Evolutionary conservation across 2,113 vertebrate genomes (phyloP), one percentile per base, ranked within the genome.

Genomic region (Talpa occidentalis): DNA sequence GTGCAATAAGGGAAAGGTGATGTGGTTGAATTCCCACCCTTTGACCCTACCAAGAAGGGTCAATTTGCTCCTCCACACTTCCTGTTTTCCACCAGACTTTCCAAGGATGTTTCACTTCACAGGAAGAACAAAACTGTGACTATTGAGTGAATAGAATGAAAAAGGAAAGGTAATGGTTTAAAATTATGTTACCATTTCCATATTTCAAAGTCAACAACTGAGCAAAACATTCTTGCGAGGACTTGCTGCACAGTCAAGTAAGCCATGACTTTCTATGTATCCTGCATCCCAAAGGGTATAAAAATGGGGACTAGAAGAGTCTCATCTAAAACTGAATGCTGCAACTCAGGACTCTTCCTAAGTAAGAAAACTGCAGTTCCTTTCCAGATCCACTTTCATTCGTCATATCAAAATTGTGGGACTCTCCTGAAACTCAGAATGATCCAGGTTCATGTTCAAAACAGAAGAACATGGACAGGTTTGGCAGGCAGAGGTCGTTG

Each of bases 381-480:
- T 85, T 59, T 70, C 66, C 82, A 60, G 64, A 44, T 42, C 52
- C 16, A 32, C 66, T 66, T n/a, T 76, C 28, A 19, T 52, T 77
- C 35, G 19, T 22, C 30, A 2, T 40, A 60, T 52, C 37, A 84
- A 37, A 35, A 81, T 35, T 4, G 3, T 21, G n/a, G 6, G 10
- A 1, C 40, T 40, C 10, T 28, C 47, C 54, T 60, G 44, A 93
- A 88, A 84, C 8, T 21, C 76, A 49, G 22, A 62, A 42, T 32
- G 54, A 17, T 14, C 28, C 26, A 17, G 49, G n/a, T 44, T 40
- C 30, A 42, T 4, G 14, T 40, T 90, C 72, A 70, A 32, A 90
- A 90, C 0, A 2, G 67, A 92, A n/a, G n/a, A n/a, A n/a, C n/a
- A 81, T 56, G 64, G 76, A 84, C 67, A 95, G 95, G 92, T 90